Evolutionary conservation across 2,113 vertebrate genomes (phyloP), one percentile per base, ranked within the genome.

Genomic region (Ctenodactylus gundi): DNA sequence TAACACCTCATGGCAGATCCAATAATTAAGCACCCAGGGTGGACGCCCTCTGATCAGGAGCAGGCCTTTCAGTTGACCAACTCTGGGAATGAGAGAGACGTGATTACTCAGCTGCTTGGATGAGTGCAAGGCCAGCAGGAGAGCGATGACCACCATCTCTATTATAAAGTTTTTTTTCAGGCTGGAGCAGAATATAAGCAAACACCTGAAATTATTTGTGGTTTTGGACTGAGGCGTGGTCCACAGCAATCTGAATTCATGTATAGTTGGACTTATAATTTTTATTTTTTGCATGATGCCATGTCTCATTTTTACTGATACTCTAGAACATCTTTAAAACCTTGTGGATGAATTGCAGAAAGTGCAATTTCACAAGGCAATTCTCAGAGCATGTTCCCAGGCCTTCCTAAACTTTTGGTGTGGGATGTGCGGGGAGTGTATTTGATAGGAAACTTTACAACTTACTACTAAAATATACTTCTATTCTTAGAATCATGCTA

Each of bases 351-450:
- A 86, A 58, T 25, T 18, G 41, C 10, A 65, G 44, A 49, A 87
- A 94, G 12, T 41, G 31, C 70, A 67, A 82, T 55, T 88, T 93
- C 85, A 82, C 60, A 82, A 83, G 44, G 34, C 41, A 73, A n/a
- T 68, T 83, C n/a, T 96, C 78, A 77, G 60, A 91, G 20, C 29
- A 85, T 4, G 91, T 73, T 88, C 51, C 78, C 81, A 44, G 23
- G 46, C 13, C 4, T 78, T 85, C 13, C 23, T 82, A 39, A n/a
- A n/a, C 62, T 51, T 29, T 86, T 83, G 39, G 36, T 83, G 6
- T 84, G 36, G 41, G 13, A 67, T 23, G 82, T 29, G 55, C 1
- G 0, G 34, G 21, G 93, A 78, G 44, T 1, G 57, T 36, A 75
- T n/a, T 12, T 91, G 23, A 83, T 23, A 68, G 51, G 41, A 92